These are phyloP conservation scores for Asteroscopus sphinx DNA, from an alignment of 2,888 invertebrate species.

Conservation along the genomic window DNA sequence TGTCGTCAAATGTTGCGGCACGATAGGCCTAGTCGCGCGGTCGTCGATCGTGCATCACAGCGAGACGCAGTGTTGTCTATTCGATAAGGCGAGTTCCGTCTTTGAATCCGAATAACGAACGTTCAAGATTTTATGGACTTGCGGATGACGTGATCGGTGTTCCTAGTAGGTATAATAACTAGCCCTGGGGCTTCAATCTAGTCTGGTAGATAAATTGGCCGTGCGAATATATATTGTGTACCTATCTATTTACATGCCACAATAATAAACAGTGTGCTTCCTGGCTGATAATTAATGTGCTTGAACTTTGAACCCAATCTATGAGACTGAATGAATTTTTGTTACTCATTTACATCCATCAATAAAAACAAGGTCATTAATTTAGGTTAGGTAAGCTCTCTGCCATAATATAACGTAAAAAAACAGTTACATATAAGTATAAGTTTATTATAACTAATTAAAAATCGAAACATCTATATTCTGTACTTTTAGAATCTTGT, in stretches of 20 bases:
- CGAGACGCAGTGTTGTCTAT: slow-evolving; percentile 36
- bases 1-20: slow-evolving; percentile 67
- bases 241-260: slow-evolving; percentile 33
- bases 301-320: slow-evolving; percentile 44
- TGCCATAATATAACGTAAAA: too few relatives aligned
- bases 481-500: too few relatives aligned
- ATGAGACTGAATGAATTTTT: slow-evolving; percentile 26
- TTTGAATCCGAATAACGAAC: slow-evolving; percentile 27
- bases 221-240: slow-evolving; percentile 12
- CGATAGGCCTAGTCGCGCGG: slow-evolving; percentile 51
- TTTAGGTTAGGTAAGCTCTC: too few relatives aligned
- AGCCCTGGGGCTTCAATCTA: slow-evolving; percentile 9
- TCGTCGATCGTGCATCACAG: slow-evolving; percentile 38
- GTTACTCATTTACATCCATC: slow-evolving; percentile 8
- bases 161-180: not conserved
- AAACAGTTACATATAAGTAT: too few relatives aligned
- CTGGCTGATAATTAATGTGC: slow-evolving; percentile 4
- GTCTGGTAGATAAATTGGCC: slow-evolving; percentile 1
- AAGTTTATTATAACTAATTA: too few relatives aligned
- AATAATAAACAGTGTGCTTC: slow-evolving; percentile 28
- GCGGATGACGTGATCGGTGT: slow-evolving; percentile 16
- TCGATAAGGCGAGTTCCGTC: slow-evolving; percentile 36
- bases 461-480: too few relatives aligned
- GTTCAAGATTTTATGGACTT: slow-evolving; percentile 9
- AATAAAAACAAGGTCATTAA: too few relatives aligned